A percentile compares a stretch with the other conserved stretches of the same genome.
These are phyloP conservation scores for Ditylenchus weischeri DNA, from an alignment of 2,888 invertebrate genomes.

Conservation along the genomic window DNA sequence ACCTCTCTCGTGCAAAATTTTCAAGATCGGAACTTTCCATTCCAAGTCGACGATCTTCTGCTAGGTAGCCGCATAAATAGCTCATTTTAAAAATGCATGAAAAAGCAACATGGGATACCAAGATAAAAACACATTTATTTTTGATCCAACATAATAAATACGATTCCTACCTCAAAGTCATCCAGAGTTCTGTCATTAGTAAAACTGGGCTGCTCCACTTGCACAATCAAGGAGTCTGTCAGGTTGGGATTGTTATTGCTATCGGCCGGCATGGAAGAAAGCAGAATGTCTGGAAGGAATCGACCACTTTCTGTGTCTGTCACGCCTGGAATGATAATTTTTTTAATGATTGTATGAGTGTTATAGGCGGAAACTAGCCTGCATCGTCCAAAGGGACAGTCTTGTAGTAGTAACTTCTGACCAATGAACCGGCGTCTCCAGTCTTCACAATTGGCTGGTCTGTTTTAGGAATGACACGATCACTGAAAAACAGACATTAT, in stretches of 20 bases:
- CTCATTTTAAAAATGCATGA: too few species aligned
- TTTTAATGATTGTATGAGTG: neutral
- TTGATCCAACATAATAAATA: too few species aligned
- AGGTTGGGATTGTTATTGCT: slow-evolving; percentile 14
- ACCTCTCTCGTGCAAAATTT: too few species aligned
- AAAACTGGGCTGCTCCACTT: slow-evolving; percentile 15
- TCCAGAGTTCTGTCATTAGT: slow-evolving; percentile 17
- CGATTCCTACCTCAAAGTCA: slow-evolving; percentile 28
- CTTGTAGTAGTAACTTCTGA: slow-evolving; percentile 34
- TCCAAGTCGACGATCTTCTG: too few species aligned
- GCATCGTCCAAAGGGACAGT: slow-evolving; percentile 38
- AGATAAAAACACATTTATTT: too few species aligned
- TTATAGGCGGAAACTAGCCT: neutral
- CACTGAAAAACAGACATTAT: neutral
- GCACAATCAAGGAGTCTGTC: slow-evolving; percentile 30
- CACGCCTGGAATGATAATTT: neutral
- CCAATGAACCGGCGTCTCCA: slow-evolving; percentile 12
- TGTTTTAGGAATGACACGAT: neutral
- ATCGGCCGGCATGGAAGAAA: slow-evolving; percentile 1
- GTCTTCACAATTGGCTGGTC: too few species aligned
- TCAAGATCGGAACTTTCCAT: too few species aligned
- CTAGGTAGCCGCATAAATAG: too few species aligned
- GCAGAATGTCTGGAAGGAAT: neutral
- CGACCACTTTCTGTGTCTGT: slow-evolving; percentile 19
- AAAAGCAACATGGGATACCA: too few species aligned